Evolutionary conservation across 2,888 invertebrate species (phyloP), one percentile per base, ranked within the genome.

Genomic region (Lepeophtheirus nordmannii): DNA sequence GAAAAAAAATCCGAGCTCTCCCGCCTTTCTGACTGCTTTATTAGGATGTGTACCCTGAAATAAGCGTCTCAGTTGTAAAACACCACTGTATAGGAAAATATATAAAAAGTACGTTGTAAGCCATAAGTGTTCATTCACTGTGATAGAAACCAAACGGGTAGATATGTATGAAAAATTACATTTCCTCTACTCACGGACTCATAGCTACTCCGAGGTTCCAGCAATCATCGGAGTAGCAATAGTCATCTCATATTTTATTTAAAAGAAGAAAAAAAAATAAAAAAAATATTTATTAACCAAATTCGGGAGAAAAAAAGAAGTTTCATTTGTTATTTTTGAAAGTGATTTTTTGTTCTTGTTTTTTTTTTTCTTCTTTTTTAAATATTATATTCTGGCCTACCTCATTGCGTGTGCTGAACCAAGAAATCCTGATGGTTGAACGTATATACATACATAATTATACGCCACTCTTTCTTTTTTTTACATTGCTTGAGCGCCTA

Each of bases 61-160:
- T 17, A n/a, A 46, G 53, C n/a, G 53, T 46, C 53, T 46, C 53
- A 46, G 53, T 46, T 17, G 14, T n/a, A 46, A 46, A 46, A 17
- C 14, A 46, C 53, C 53, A 46, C n/a, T 14, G 53, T 14, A n/a
- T 46, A n/a, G 53, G 53, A 46, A n/a, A 46, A 17, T 46, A 46
- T 46, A 46, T 46, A 46, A 46, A 46, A 46, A 46, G 53, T 46
- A 46, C 14, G 17, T n/a, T 17, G 53, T 46, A 46, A 46, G 53
- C 8, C 8, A 46, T 5, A 46, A 46, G n/a, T 46, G 8, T 17
- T n/a, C 14, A n/a, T 46, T 17, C 14, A 46, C 53, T 46, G 53
- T 46, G 53, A 46, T 46, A 46, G 17, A 46, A 46, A 46, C 53
- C 53, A 46, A 46, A 46, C 53, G 53, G 53, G 53, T 46, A 46